Conservation (phyloP, 2,113 vertebrate species). For the Alouatta palliata region DNA sequence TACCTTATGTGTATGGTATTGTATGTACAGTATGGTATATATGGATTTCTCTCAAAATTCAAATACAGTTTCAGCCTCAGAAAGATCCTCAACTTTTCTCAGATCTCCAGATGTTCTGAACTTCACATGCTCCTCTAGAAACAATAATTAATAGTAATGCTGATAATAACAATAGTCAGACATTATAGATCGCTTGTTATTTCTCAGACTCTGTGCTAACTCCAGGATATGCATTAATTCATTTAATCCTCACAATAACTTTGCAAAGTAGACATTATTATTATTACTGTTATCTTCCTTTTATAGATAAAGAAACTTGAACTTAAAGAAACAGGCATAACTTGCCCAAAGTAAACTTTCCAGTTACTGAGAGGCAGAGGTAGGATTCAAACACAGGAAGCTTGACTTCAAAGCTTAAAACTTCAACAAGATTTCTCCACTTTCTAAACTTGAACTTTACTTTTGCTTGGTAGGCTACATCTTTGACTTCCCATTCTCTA, state of each 20-base stretch:
- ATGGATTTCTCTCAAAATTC: neutral
- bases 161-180: neutral
- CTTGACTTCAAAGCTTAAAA: neutral
- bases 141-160: neutral
- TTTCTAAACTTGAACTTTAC: neutral
- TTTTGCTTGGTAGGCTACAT: neutral
- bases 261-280: neutral
- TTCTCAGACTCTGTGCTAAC: neutral
- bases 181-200: neutral
- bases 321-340: neutral
- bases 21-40: accelerated
- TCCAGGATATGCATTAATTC: neutral
- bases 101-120: neutral
- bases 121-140: neutral
- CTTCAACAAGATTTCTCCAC: neutral
- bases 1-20: too few relatives aligned
- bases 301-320: neutral
- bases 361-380: neutral
- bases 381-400: too few relatives aligned
- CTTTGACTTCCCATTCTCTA: neutral
- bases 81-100: neutral
- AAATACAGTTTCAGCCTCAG: neutral
- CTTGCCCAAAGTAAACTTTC: neutral
- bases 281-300: neutral
- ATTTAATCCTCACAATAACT: neutral